Evolutionary conservation across 2,888 invertebrate species (phyloP), one percentile per base, ranked within the genome.

Genomic region (Fissipunctia ypsillon): DNA sequence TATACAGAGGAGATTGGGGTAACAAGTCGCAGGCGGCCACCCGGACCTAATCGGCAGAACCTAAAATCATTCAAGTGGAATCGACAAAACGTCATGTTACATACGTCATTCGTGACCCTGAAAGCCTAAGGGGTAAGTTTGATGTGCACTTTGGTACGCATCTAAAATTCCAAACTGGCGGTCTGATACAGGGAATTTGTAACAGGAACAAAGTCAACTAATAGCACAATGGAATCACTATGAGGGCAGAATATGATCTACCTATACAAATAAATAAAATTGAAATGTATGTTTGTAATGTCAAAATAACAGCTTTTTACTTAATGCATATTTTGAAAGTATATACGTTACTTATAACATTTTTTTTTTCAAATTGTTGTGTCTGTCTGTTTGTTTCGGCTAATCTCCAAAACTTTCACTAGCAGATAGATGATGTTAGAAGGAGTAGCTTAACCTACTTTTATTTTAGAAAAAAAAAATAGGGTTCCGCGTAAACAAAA

Each of bases 21-120:
- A 66, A 65, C 76, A 59, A 65, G 45, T 81, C 19, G 41, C 31
- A 57, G 25, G 52, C 75, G 50, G n/a, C 50, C 76, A 66, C 48
- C 76, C 77, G 48, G 59, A 76, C 59, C 66, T 65, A 81, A 81
- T 74, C 48, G 54, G 12, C 4, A 66, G 60, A 60, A 66, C 66
- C 81, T 76, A 82, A 76, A 81, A 81, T 60, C 48, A 60, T 56
- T 77, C 48, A 66, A 60, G 54, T 54, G 77, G 59, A 82, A 81
- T 76, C 31, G n/a, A 76, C 48, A 77, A 76, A 81, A 76, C 52
- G 82, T 81, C 82, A 76, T 65, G 66, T 76, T 65, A 59, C 52
- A 76, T 81, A 65, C 81, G 76, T 57, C 77, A 76, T 76, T 50
- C 52, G 41, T 65, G 57, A 76, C 82, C 76, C 57, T 45, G 31